Evolutionary conservation across 2,797 vertebrate species (phyloP).

Genomic region (Acipenser transmontanus): DNA sequence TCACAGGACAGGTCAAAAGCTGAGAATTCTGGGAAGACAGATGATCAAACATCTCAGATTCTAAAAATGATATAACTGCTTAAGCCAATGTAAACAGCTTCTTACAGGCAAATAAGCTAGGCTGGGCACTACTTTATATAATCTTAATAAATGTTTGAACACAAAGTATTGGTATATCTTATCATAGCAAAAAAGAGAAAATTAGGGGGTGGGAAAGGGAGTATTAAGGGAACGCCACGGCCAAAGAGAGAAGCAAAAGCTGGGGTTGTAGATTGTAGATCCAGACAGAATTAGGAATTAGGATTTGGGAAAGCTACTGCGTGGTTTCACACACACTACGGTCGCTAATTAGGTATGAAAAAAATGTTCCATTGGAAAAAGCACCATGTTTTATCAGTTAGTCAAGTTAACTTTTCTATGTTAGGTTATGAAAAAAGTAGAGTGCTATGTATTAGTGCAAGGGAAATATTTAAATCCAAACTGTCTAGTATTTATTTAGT

Average conservation of each 20-base stretch:
- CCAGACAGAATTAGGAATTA: slow-evolving; percentile 52
- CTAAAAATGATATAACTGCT: slow-evolving; percentile 43
- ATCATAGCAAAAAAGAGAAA: slow-evolving; percentile 52
- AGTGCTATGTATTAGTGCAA: slow-evolving; percentile 49
- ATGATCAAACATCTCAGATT: slow-evolving; percentile 74
- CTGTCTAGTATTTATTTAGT: slow-evolving; percentile 45
- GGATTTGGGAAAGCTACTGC: slow-evolving; percentile 48
- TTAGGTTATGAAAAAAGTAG: slow-evolving; percentile 36
- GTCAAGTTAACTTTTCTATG: slow-evolving; percentile 23
- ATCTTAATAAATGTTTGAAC: slow-evolving; percentile 36
- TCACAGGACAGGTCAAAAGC: slow-evolving; percentile 80
- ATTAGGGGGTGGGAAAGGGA: slow-evolving; percentile 37
- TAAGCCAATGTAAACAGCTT: slow-evolving; percentile 44
- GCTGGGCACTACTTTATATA: slow-evolving; percentile 26
- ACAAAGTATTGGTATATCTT: slow-evolving; percentile 20
- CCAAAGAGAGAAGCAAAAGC: slow-evolving; percentile 62
- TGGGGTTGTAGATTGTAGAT: slow-evolving; percentile 70
- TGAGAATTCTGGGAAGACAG: slow-evolving; percentile 80
- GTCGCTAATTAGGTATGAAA: slow-evolving; percentile 56
- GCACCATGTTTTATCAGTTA: slow-evolving; percentile 29
- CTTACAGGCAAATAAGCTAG: slow-evolving; percentile 34
- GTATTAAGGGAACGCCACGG: slow-evolving; percentile 47
- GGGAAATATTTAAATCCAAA: slow-evolving; percentile 55
- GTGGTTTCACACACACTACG: slow-evolving; percentile 57
- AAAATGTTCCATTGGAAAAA: slow-evolving; percentile 39